Percentiles rank a stretch among this genome's conserved stretches.
phyloP scores from a whole-genome alignment of 2,113 vertebrate genomes.

The Scophthalmus maximus region DNA sequence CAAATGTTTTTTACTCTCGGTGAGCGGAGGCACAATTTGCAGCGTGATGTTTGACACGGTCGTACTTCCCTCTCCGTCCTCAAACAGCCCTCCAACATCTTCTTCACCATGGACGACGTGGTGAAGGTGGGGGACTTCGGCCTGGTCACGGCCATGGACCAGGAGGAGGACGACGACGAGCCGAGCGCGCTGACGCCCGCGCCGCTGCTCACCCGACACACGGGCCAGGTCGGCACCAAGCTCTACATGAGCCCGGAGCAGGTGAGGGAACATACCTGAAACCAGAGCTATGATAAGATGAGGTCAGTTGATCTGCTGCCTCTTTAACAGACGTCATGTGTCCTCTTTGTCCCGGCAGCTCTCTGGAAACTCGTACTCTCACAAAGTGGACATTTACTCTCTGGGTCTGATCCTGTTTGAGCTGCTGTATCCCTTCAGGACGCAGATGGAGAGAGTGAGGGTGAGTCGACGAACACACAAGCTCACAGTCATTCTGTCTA shows the following conservation, averaged over 20 bases:
- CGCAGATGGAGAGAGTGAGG: conserved; percentile 97
- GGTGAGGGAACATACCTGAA: conserved; percentile 79
- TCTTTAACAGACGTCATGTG: too few relatives aligned
- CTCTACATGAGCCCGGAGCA: conserved; percentile 99
- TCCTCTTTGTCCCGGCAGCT: conserved; percentile 81
- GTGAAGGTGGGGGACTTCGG: conserved; percentile 99
- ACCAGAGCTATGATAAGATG: too few relatives aligned
- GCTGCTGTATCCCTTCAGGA: conserved; percentile 94
- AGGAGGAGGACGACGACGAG: conserved; percentile 96
- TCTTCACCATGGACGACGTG: conserved; percentile 97
- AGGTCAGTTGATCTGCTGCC: too few relatives aligned
- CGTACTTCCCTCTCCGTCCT: conserved; percentile 24
- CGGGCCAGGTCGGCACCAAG: conserved; percentile 98
- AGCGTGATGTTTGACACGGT: too few relatives aligned
- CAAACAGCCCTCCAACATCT: conserved; percentile 99
- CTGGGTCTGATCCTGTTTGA: conserved; percentile 98
- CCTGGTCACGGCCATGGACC: conserved; percentile 97
- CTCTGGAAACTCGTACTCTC: conserved; percentile 95
- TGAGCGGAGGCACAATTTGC: too few relatives aligned
- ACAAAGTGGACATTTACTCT: conserved; percentile 99
- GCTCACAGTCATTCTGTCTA: background rate
- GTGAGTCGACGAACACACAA: conserved; percentile 77
- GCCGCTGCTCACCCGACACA: conserved; percentile 93
- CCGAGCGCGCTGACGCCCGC: conserved; percentile 89
- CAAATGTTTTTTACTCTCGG: too few relatives aligned